These are phyloP conservation scores for Protobothrops flavoviridis DNA, from an alignment of 2,113 vertebrate genomes.

Conservation along the genomic window DNA sequence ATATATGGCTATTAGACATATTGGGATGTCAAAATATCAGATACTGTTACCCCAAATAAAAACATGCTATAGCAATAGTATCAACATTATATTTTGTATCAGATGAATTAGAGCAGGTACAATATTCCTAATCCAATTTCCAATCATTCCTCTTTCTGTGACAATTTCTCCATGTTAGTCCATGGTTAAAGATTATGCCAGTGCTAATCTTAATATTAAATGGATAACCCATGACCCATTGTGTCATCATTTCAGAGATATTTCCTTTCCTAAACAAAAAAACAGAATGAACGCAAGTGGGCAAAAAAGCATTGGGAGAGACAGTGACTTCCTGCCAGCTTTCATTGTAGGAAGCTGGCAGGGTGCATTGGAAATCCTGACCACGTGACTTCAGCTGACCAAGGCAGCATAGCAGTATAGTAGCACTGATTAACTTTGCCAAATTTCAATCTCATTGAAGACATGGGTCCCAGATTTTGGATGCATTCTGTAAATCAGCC, in stretches of 20 bases:
- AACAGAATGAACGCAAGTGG: not conserved
- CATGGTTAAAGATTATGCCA: not conserved
- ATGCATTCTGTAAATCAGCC: not conserved
- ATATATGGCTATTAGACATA: not conserved
- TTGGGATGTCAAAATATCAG: not conserved
- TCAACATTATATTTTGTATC: not conserved
- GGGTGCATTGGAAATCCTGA: not conserved
- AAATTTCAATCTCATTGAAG: no score
- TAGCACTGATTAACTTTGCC: no score
- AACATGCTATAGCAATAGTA: not conserved
- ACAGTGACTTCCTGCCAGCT: not conserved
- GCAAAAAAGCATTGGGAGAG: not conserved
- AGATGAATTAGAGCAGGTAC: not conserved
- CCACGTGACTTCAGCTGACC: not conserved
- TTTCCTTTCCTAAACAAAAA: not conserved
- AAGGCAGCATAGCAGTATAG: not conserved
- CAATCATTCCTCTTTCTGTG: not conserved
- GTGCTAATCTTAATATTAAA: not conserved
- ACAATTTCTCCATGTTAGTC: not conserved
- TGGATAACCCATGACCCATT: not conserved
- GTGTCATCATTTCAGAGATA: not conserved
- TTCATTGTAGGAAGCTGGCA: not conserved
- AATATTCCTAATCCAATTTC: not conserved
- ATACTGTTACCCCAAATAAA: not conserved
- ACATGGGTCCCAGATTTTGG: not conserved